Evolutionary conservation across 2,113 vertebrate species (phyloP).

Genomic region (Opisthocomus hoazin): DNA sequence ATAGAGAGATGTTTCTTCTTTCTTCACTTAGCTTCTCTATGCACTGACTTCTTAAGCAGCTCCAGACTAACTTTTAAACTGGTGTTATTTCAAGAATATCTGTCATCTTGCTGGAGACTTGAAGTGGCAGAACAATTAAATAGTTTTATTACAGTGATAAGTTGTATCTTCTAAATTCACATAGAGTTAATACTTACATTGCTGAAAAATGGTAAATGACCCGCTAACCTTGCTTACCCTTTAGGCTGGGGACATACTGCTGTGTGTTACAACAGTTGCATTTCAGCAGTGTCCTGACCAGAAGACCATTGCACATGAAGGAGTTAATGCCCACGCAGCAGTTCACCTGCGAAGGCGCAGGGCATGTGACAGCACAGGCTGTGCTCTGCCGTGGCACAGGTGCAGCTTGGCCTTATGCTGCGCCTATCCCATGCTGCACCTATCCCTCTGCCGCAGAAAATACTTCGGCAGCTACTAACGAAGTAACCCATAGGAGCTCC

Average conservation of each 20-base stretch:
- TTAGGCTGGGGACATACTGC: neutral
- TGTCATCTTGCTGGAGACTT: neutral
- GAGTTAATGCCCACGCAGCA: neutral
- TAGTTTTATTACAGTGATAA: neutral
- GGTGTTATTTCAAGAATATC: neutral
- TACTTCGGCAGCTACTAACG: neutral
- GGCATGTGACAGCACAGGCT: neutral
- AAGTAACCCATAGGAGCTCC: neutral
- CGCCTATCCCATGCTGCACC: neutral
- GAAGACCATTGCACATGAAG: neutral
- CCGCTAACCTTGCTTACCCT: neutral
- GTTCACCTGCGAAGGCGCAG: neutral
- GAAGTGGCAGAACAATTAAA: neutral
- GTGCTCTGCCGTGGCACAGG: rapidly evolving
- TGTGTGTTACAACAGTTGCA: neutral
- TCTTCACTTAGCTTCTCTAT: neutral
- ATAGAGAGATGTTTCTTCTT: neutral
- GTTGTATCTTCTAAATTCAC: neutral
- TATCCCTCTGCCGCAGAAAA: neutral
- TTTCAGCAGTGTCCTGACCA: neutral
- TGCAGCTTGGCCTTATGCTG: neutral
- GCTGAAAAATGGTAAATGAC: neutral
- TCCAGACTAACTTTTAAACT: neutral
- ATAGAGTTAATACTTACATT: neutral
- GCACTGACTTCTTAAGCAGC: neutral